Base-by-base conservation (phyloP, 2,113 vertebrate genomes). In the Eupsittula cactorum region DNA sequence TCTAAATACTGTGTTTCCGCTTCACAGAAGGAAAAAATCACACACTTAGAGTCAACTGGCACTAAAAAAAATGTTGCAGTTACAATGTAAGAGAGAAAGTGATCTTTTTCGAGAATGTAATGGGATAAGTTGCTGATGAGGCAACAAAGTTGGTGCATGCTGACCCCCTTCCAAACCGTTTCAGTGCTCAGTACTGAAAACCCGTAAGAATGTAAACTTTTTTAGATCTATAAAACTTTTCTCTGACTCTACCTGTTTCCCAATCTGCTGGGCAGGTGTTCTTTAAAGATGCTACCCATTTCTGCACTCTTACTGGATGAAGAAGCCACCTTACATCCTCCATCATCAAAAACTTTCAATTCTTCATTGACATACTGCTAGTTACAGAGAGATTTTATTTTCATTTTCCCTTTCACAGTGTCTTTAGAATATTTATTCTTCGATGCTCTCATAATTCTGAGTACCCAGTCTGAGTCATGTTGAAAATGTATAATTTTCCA, bases 21-120 rank as follows among this genome's bases (percentile, higher is more conserved):
- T 63, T 37, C 69, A 10, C 20, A 49, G 50, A 47, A 50, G 20
- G 67, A 53, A 64, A 37, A 79, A 82, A 42, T 41, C 59, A 16
- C 42, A 15, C 8, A 5, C 24, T 17, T 24, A 15, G 57, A 70
- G 74, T 13, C 41, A 16, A 21, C 2, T 2, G 39, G 69, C 37
- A 55, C 15, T 29, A 6, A 75, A 44, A 50, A 75, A n/a, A 7
- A 13, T 2, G 23, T 29, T 29, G 70, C 15, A 10, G n/a, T 5
- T 10, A 13, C 7, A 28, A 0, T 0, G 12, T 64, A 35, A 71
- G 39, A n/a, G 64, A 21, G 2, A 0, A 46, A 57, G 9, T 2
- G 7, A 59, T 28, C 7, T 2, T 0, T 23, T 41, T 15, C 41
- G 62, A 39, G 27, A 13, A 9, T 7, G n/a, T 19, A 73, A 63